A percentile compares a stretch with the other conserved stretches of the same genome.
Evolutionary conservation across 2,113 vertebrate species (phyloP).

Genomic region (Tachycineta bicolor): DNA sequence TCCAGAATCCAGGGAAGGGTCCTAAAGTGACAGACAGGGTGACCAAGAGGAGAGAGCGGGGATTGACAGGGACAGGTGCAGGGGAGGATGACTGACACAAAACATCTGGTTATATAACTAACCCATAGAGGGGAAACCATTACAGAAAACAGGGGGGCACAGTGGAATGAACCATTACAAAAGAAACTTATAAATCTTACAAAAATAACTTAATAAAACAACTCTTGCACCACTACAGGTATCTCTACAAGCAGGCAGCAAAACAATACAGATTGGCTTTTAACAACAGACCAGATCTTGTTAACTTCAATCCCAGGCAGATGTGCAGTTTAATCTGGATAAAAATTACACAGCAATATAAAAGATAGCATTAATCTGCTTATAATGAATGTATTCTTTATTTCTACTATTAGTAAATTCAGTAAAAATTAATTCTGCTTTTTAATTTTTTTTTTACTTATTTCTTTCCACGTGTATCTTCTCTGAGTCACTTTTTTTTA

Average conservation of each 20-base stretch:
- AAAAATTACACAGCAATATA: background rate
- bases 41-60: too few relatives aligned
- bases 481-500: background rate
- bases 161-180: too few relatives aligned
- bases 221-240: too few relatives aligned
- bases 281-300: background rate
- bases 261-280: background rate
- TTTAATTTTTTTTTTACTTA: background rate
- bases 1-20: too few relatives aligned
- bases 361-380: background rate
- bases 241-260: background rate
- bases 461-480: background rate
- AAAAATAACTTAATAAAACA: too few relatives aligned
- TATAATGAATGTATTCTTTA: background rate
- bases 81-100: too few relatives aligned
- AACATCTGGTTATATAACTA: too few relatives aligned
- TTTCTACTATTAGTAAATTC: background rate
- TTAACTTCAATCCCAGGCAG: background rate
- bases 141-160: too few relatives aligned
- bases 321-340: background rate
- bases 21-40: too few relatives aligned
- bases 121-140: too few relatives aligned
- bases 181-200: too few relatives aligned
- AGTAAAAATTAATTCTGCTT: background rate
- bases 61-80: too few relatives aligned